Evolutionary conservation across 2,888 invertebrate species (phyloP), one percentile per base, ranked within the genome.

Genomic region (Amorpha juglandis): DNA sequence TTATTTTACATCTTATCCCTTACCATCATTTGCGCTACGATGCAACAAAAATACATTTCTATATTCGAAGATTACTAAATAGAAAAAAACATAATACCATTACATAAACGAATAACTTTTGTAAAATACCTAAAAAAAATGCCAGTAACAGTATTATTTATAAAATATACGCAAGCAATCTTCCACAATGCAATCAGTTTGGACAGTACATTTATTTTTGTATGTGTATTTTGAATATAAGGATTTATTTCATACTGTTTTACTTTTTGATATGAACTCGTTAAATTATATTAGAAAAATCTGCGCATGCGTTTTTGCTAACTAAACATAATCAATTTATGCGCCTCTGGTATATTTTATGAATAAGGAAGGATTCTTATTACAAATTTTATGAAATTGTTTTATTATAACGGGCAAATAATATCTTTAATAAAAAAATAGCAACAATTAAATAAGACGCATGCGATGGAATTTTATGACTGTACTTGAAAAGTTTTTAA

Each of bases 171-270:
- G 7, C 38, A 38, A 38, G 38, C 4, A 58, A 11, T 4, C 38
- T 19, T 19, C 0, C 7, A 12, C 19, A 19, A 19, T 16, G 6
- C 19, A 42, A 42, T 12, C 19, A 38, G 58, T 14, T 58, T 19
- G 11, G 42, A 21, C 16, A 58, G 12, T 42, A 19, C 47, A 55
- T 64, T 48, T n/a, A 53, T 42, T 64, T 38, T 38, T 38, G 9
- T 38, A 38, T 47, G 52, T 42, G 51, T 48, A n/a, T 53, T 55
- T 64, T 50, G 50, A 16, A 48, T 48, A 16, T 64, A 64, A 33
- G 64, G 27, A 16, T 64, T 47, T 63, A 53, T 47, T 45, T 64
- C 16, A 55, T 55, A 55, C 42, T 42, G 42, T 19, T 16, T 19
- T 19, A 9, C 7, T 33, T 55, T 55, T 42, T 58, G 19, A 19